These are phyloP conservation scores for Pyrgilauda ruficollis DNA, from an alignment of 2,113 vertebrate species.

Conservation along the genomic window DNA sequence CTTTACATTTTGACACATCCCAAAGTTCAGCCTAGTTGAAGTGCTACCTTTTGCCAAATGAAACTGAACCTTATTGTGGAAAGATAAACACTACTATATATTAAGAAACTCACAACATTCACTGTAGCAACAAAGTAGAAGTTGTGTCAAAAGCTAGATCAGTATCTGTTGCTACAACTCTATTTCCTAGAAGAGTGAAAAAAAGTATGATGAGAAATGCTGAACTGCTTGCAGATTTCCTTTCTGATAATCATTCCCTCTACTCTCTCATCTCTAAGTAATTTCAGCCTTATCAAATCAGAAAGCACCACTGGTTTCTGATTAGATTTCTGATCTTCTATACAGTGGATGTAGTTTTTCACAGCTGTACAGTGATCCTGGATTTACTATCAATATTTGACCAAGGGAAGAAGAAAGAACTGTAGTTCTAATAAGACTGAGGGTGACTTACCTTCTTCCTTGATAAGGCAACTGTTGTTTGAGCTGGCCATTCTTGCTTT, in stretches of 20 bases:
- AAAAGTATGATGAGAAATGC: not conserved
- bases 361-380: not conserved
- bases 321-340: too few relatives aligned
- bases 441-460: not conserved
- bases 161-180: not conserved
- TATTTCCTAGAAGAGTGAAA: not conserved
- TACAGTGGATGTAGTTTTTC: not conserved
- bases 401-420: not conserved
- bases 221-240: not conserved
- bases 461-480: not conserved
- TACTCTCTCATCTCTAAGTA: not conserved
- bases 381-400: not conserved
- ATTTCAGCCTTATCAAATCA: not conserved
- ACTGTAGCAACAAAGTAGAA: not conserved
- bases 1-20: slow-evolving; percentile 3
- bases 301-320: not conserved
- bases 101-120: not conserved
- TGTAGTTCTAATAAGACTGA: not conserved
- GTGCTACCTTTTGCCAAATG: not conserved
- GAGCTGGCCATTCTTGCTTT: not conserved
- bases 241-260: not conserved
- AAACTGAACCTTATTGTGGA: not conserved
- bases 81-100: not conserved
- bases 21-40: not conserved
- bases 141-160: not conserved